Evolutionary conservation across 2,797 vertebrate species (phyloP).

Genomic region (Tokudaia tokunoshimensis): DNA sequence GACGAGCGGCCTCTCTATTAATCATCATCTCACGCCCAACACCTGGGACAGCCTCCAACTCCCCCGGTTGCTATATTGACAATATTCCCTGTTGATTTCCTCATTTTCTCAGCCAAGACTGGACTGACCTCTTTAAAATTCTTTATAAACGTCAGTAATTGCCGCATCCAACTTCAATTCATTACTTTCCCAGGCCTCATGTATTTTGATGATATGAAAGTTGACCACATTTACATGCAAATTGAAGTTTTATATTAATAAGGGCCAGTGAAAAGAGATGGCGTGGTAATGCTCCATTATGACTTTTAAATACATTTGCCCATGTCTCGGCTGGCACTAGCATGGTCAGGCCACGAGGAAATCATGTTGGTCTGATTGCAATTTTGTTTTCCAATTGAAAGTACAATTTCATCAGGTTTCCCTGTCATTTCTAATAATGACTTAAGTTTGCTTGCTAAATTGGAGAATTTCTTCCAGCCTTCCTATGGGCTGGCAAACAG

Average conservation of each 20-base stretch:
- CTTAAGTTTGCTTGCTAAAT: conserved; percentile 96
- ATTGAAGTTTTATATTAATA: conserved; percentile 99
- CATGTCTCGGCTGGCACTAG: conserved; percentile 97
- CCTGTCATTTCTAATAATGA: conserved; percentile 99
- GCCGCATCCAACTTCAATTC: conserved; percentile 95
- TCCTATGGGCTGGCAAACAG: conserved; percentile 90
- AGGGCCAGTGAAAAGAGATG: conserved; percentile 95
- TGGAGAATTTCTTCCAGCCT: conserved; percentile 92
- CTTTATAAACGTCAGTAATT: conserved; percentile 97
- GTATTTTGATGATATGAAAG: conserved; percentile 99
- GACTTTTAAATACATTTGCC: conserved; percentile 99
- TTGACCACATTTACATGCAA: conserved; percentile 99
- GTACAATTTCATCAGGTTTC: conserved; percentile 99
- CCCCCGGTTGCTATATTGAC: conserved; percentile 93
- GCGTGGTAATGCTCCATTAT: conserved; percentile 98
- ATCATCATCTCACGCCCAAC: conserved; percentile 90
- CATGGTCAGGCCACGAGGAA: conserved; percentile 96
- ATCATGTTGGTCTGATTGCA: conserved; percentile 99
- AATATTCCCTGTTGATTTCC: conserved; percentile 94
- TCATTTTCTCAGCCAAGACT: conserved; percentile 91
- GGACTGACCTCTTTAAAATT: conserved; percentile 96
- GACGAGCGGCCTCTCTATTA: conserved; percentile 90
- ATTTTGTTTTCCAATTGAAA: conserved; percentile 99
- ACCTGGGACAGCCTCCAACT: conserved; percentile 92
- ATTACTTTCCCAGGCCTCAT: conserved; percentile 96